Percentiles rank a stretch among this genome's conserved stretches.
Conservation (phyloP, 2,888 invertebrate species). For the Agrenia bidenticulata region DNA sequence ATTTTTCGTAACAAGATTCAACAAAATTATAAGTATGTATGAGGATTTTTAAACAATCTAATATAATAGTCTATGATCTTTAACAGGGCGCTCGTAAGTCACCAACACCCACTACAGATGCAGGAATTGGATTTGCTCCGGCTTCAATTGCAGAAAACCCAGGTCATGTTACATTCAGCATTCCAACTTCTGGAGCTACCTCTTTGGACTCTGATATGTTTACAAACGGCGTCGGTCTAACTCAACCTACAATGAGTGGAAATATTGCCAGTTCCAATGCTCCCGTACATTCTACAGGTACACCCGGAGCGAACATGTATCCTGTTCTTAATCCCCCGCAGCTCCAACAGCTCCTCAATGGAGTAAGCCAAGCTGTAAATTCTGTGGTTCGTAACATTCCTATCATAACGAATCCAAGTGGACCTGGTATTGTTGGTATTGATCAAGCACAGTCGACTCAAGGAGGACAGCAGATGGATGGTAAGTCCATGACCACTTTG, state of each 20-base stretch:
- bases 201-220: constrained; percentile 16
- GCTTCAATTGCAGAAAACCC: too few relatives aligned
- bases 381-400: constrained; percentile 46
- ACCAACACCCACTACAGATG: too few relatives aligned
- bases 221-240: too few relatives aligned
- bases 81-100: too few relatives aligned
- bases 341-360: constrained; percentile 42
- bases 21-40: too few relatives aligned
- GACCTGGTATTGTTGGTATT: constrained; percentile 17
- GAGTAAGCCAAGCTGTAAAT: constrained; percentile 39
- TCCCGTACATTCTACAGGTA: constrained; percentile 12
- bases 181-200: constrained; percentile 12
- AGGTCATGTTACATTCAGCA: neutral
- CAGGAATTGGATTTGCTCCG: too few relatives aligned
- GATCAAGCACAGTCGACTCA: constrained; percentile 4
- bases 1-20: too few relatives aligned
- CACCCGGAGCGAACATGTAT: constrained; percentile 28
- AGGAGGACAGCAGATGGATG: constrained; percentile 26
- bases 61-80: too few relatives aligned
- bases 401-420: constrained; percentile 32
- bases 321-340: constrained; percentile 38
- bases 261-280: constrained; percentile 17
- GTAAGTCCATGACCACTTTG: constrained; percentile 35
- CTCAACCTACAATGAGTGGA: too few relatives aligned
- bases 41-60: too few relatives aligned